Evolutionary conservation across 2,888 invertebrate species (phyloP).

Genomic region (Amaurobius ferox): DNA sequence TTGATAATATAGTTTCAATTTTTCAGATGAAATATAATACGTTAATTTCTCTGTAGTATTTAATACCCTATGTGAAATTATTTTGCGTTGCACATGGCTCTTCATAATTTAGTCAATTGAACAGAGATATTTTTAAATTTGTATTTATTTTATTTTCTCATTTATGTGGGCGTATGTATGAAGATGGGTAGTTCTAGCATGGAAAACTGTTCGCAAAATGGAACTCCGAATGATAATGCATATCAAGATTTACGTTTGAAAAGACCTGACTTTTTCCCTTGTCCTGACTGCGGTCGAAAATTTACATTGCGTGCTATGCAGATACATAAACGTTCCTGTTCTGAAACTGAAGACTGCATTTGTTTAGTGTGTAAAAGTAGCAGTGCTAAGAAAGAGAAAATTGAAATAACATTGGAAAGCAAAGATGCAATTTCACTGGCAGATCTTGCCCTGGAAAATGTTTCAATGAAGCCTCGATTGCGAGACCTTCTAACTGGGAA

Average conservation of each 20-base stretch:
- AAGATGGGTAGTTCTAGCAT: conserved; percentile 33
- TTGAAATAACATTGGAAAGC: background rate
- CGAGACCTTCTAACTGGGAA: background rate
- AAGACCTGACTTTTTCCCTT: conserved; percentile 37
- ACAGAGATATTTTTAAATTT: too few species aligned
- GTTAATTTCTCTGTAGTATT: too few species aligned
- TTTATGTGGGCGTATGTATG: too few species aligned
- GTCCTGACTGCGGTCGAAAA: conserved; percentile 19
- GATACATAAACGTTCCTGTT: conserved; percentile 28
- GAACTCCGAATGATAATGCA: background rate
- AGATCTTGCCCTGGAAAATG: background rate
- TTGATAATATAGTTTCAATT: too few species aligned
- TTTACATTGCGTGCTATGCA: conserved; percentile 40
- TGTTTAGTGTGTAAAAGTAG: conserved; percentile 33
- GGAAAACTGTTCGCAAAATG: conserved; percentile 14
- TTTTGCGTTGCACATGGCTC: too few species aligned
- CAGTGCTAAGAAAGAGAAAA: background rate
- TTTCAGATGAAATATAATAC: too few species aligned
- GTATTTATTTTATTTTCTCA: too few species aligned
- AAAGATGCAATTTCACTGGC: background rate
- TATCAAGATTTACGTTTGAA: background rate
- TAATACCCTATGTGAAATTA: too few species aligned
- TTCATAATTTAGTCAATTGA: too few species aligned
- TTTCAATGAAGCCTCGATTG: background rate
- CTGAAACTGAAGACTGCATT: conserved; percentile 28